Base-by-base conservation (phyloP, 2,113 vertebrate genomes). In the Oncorhynchus kisutch region DNA sequence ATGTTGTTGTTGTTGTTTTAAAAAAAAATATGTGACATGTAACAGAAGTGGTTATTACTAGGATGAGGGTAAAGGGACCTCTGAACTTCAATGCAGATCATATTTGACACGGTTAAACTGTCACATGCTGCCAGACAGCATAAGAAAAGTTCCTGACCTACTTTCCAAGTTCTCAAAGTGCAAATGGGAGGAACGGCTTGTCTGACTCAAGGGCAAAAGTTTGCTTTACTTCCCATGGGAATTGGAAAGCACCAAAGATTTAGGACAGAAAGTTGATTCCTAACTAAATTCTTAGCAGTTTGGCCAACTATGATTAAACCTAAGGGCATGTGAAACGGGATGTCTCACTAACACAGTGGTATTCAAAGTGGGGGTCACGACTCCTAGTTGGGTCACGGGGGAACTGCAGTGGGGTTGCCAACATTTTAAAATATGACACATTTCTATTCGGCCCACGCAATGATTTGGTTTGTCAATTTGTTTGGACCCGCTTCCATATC, bases 91-190 rank as follows among this genome's bases (percentile, higher is more conserved):
- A 20, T n/a, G 59, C n/a, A 9, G 20, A 62, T 22, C n/a, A 45
- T 11, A 8, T 62, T 22, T 62, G 2, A 62, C 59, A 22, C 7
- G 8, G n/a, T 9, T 22, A 62, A 62, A 62, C 59, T 51, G 66
- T 62, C 34, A 27, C n/a, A 60, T 2, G 9, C 11, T 54, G 51
- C 51, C 22, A 72, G 65, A 9, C 34, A 16, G 48, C 8, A 25
- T 68, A 68, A 75, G n/a, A n/a, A n/a, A 70, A 75, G 57, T 34
- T 12, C 34, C 59, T 73, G 51, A 81, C 25, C 31, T 45, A 73
- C 73, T 78, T 69, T 72, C 18, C 14, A 31, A 57, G 39, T 59
- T 76, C 16, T 14, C 65, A 13, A 67, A 39, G 48, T 34, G 16
- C 51, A 54, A 54, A 54, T 18, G 49, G 59, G 70, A 66, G 25